These are phyloP conservation scores for Tetragnatha versicolor DNA, from an alignment of 1,140 invertebrate genomes.

Conservation along the genomic window DNA sequence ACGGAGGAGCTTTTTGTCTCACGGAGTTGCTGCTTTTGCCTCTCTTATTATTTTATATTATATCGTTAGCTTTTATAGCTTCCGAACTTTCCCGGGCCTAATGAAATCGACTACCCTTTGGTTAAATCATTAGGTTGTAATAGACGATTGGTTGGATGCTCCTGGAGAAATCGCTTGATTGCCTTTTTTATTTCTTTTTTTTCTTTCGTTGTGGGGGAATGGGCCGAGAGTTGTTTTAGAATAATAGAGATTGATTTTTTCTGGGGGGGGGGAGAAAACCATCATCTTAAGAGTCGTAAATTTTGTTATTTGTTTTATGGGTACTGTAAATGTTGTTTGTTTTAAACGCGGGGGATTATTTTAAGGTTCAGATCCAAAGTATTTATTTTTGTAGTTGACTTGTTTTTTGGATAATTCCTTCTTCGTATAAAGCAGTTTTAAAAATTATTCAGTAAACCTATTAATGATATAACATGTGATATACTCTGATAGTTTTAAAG, in stretches of 20 bases:
- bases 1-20: conserved; percentile 18
- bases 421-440: too few relatives aligned
- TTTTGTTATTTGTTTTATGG: too few relatives aligned
- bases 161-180: background rate
- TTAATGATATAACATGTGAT: too few relatives aligned
- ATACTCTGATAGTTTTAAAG: too few relatives aligned
- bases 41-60: conserved; percentile 46
- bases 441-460: too few relatives aligned
- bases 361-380: too few relatives aligned
- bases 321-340: too few relatives aligned
- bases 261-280: background rate
- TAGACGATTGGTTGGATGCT: conserved; percentile 46
- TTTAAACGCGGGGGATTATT: too few relatives aligned
- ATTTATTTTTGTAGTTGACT: too few relatives aligned
- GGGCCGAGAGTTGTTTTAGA: background rate
- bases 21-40: background rate
- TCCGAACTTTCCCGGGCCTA: background rate
- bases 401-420: too few relatives aligned
- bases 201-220: background rate
- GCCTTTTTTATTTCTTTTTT: background rate
- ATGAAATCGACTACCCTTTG: conserved; percentile 50
- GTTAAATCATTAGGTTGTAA: conserved; percentile 53
- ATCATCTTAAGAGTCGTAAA: too few relatives aligned
- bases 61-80: conserved; percentile 55
- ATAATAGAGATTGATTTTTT: conserved; percentile 4